A percentile compares a stretch with the other conserved stretches of the same genome.
These are phyloP conservation scores for Polyodon spathula DNA, from an alignment of 2,113 vertebrate genomes.

Conservation along the genomic window DNA sequence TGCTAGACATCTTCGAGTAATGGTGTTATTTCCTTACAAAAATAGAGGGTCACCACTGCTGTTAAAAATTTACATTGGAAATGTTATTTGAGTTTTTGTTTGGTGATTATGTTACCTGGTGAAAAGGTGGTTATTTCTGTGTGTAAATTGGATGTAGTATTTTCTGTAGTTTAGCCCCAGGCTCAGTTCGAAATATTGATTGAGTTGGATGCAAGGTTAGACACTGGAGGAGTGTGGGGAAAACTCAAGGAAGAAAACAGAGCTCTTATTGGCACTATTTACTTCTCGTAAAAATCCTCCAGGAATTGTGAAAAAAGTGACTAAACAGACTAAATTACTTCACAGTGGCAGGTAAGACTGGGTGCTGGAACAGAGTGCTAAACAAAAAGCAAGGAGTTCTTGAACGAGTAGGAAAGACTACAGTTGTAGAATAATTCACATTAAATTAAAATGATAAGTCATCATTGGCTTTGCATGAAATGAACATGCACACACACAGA, in stretches of 20 bases:
- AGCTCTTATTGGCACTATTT: conserved; percentile 34
- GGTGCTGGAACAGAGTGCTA: conserved; percentile 17
- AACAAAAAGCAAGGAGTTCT: conserved; percentile 11
- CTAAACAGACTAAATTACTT: conserved; percentile 31
- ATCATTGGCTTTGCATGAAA: no score
- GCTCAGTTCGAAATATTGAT: conserved; percentile 53
- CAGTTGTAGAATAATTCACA: no score
- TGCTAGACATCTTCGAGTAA: conserved; percentile 41
- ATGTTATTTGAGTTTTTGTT: conserved; percentile 42
- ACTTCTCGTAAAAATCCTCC: conserved; percentile 34
- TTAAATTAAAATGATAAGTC: no score
- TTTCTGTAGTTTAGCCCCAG: conserved; percentile 54
- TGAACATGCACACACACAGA: no score
- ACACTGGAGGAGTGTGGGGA: conserved; percentile 26
- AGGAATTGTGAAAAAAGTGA: conserved; percentile 29
- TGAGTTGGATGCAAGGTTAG: conserved; percentile 49
- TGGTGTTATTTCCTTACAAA: conserved; percentile 61
- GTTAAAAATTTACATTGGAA: conserved; percentile 36
- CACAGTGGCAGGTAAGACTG: conserved; percentile 25
- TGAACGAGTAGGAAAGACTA: conserved; percentile 17
- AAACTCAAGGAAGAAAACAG: conserved; percentile 33
- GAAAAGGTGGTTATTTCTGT: conserved; percentile 66
- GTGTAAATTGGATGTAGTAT: conserved; percentile 56
- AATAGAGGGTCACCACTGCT: conserved; percentile 52
- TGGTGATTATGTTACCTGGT: conserved; percentile 54